Base-by-base conservation (phyloP, 2,888 invertebrate species). In the Acanthosepion esculentum region DNA sequence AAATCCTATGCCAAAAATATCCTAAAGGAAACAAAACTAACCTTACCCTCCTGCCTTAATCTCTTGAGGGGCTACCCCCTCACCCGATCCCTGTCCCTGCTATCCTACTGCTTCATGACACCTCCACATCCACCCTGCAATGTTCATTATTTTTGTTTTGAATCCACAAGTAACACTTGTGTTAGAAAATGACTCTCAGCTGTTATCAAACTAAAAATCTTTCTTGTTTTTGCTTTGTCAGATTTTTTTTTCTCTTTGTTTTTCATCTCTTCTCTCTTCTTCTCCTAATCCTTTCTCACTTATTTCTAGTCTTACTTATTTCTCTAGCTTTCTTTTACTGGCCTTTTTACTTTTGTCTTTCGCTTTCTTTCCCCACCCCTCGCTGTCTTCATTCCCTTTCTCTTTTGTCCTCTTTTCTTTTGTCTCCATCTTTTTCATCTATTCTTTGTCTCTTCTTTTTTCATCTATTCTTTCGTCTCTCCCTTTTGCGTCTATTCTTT, bases 81-180 rank as follows among this genome's bases (percentile, higher is more conserved):
- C 29, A 23, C 78, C 29, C 29, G 23, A 20, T 18, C 8, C 20
- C 26, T 59, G 15, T 59, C 7, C 20, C 26, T 12, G 26, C 78
- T n/a, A 12, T 33, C 10, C 0, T 20, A 1, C 23, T 23, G 6
- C 78, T 15, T n/a, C 78, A 12, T 18, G 6, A 15, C n/a, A 33
- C 78, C 10, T 5, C n/a, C 78, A 29, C 59, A 20, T 6, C 20
- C 20, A 20, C 20, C 5, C 5, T 3, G 78, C 8, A 18, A 12
- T n/a, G n/a, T 78, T 78, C 78, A 78, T 78, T 78, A 78, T n/a
- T 78, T 78, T 78, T 78, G 78, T n/a, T 78, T 78, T 78, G n/a
- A 78, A 78, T 59, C 59, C 23, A 23, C 23, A 59, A 59, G 59
- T 59, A 55, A 50, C 50, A 26, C 29, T 64, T 78, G n/a, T 33